Evolutionary conservation across 2,888 invertebrate species (phyloP), one percentile per base, ranked within the genome.

Genomic region (Caenorhabditis virilis): DNA sequence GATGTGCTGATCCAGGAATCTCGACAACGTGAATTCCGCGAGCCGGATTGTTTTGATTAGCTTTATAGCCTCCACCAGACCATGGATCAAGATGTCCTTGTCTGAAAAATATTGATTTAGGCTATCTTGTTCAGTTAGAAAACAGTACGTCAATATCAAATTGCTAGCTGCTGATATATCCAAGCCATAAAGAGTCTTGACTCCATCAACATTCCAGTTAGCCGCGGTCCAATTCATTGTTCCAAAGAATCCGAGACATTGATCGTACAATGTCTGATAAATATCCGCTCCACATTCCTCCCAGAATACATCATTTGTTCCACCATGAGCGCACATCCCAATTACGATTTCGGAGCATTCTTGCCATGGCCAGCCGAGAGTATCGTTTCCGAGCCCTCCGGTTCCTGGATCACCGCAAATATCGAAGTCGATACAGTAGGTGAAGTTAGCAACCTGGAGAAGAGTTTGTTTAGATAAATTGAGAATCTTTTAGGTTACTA

Each of bases 341-440:
- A 95, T 93, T 57, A 94, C 90, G 90, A 97, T 93, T 85, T 97
- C 95, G 26, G 93, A 92, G 83, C 95, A 97, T 0, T 63, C 63
- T 42, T 62, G 76, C 72, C 72, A 76, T 5, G 74, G 72, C 76
- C 76, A 76, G 46, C 74, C 72, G 16, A 69, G 41, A 16, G 59
- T 39, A 35, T 65, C 65, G 11, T 52, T 47, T 25, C 79, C 79
- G 13, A 80, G 57, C 11, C 64, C 64, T 4, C 66, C 64, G 23
- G 72, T 72, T 18, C 60, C 76, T 20, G 52, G 54, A 46, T 76
- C 76, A 49, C 69, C 72, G 25, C 76, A 76, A 6, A 53, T 39
- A 2, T 39, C 30, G 6, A 36, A 55, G 30, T 70, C 66, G 38
- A 76, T 68, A 41, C 76, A 76, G 36, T 59, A 72, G 0, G 56